These are phyloP conservation scores for Drosophila ironensis DNA, from an alignment of 1,140 invertebrate genomes.

Conservation along the genomic window DNA sequence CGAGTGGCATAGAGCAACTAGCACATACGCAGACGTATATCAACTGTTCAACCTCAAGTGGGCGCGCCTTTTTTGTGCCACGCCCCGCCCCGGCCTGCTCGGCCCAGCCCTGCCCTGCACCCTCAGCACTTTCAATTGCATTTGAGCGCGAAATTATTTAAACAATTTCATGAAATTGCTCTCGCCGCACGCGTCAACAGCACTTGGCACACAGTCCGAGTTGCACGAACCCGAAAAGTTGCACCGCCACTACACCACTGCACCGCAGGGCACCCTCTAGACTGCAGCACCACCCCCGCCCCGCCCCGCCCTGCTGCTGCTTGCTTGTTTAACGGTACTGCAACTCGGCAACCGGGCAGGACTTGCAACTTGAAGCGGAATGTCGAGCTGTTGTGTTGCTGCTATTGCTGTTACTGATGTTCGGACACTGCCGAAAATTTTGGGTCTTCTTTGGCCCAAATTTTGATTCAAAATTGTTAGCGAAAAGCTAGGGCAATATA, in stretches of 20 bases:
- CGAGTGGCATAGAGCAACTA: conserved; percentile 23
- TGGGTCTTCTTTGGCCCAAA: neutral
- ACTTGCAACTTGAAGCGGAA: conserved; percentile 58
- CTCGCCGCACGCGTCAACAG: conserved; percentile 77
- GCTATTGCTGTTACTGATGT: conserved; percentile 15
- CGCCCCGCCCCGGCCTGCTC: neutral
- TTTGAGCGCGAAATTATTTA: conserved; percentile 80
- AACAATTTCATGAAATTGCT: conserved; percentile 77
- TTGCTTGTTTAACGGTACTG: conserved; percentile 3
- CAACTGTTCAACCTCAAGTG: conserved; percentile 60
- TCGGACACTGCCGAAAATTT: neutral
- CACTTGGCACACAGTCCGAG: conserved; percentile 63
- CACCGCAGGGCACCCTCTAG: neutral
- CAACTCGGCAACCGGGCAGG: conserved; percentile 39
- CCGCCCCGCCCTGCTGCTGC: neutral
- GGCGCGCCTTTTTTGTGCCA: conserved; percentile 40
- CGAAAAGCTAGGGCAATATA: no score
- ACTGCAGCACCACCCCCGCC: neutral
- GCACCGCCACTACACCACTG: conserved; percentile 1
- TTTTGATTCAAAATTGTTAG: no score
- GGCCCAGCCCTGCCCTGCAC: neutral
- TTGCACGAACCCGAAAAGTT: conserved; percentile 50
- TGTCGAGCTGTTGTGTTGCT: conserved; percentile 34
- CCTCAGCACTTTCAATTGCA: conserved; percentile 65
- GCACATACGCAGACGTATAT: conserved; percentile 27